Conservation (phyloP, 2,113 vertebrate species). For the Orthonyx spaldingii region DNA sequence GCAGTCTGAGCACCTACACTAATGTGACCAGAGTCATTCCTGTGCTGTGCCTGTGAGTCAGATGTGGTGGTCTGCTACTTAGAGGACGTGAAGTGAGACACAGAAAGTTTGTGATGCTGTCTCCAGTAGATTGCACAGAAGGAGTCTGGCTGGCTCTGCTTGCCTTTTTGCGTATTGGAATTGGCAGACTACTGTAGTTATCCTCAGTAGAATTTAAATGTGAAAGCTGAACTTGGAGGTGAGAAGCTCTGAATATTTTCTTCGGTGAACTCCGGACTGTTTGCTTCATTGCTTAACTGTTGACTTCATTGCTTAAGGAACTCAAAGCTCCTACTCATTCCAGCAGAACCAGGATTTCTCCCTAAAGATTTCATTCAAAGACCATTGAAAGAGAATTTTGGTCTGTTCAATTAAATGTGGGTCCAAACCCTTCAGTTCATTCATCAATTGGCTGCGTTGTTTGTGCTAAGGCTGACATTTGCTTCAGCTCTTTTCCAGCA, state of each 20-base stretch:
- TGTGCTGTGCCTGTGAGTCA: background rate
- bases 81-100: background rate
- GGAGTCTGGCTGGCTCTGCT: slow-evolving; percentile 11
- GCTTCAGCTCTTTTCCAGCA: background rate
- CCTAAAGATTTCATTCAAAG: background rate
- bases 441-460: background rate
- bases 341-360: background rate
- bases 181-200: slow-evolving; percentile 5
- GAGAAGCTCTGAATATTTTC: slow-evolving; percentile 21
- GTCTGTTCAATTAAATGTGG: background rate
- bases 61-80: background rate
- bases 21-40: background rate
- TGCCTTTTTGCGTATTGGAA: background rate
- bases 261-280: background rate
- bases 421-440: background rate
- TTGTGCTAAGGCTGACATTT: background rate
- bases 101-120: background rate
- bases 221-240: slow-evolving; percentile 40
- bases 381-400: background rate
- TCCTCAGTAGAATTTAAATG: slow-evolving; percentile 34
- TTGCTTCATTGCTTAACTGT: background rate
- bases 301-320: slow-evolving; percentile 23
- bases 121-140: slow-evolving; percentile 15
- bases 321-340: background rate
- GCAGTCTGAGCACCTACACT: background rate